phyloP scores from a whole-genome alignment of 2,888 invertebrate species.

The Lamellibrachia satsuma region DNA sequence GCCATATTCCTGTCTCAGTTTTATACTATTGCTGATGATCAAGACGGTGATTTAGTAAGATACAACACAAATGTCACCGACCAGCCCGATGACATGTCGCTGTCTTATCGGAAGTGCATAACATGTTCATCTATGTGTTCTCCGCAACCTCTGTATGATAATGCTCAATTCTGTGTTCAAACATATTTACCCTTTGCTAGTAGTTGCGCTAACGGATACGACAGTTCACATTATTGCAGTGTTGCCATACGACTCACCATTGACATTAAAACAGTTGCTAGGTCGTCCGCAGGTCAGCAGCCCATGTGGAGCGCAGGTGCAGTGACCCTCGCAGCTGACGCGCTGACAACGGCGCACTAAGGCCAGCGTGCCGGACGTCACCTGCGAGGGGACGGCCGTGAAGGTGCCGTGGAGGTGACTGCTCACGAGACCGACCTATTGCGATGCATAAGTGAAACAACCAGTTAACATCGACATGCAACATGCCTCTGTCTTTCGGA shows the following conservation, averaged over 20 bases:
- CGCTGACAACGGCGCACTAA: constrained; percentile 42
- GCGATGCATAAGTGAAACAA: no score
- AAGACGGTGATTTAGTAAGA: not conserved
- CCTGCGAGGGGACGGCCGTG: constrained; percentile 35
- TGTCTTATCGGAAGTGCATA: no score
- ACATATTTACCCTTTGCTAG: no score
- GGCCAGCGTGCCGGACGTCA: constrained; percentile 32
- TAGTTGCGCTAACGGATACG: no score
- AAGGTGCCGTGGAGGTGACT: constrained; percentile 43
- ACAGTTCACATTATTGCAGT: no score
- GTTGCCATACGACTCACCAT: not conserved
- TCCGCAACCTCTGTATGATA: no score
- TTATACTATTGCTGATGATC: no score
- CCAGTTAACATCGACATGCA: no score
- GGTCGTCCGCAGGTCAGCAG: constrained; percentile 30
- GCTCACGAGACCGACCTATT: constrained; percentile 34
- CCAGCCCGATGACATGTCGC: not conserved
- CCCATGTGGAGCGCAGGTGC: constrained; percentile 47
- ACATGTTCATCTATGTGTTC: no score
- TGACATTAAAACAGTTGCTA: not conserved
- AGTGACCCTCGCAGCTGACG: constrained; percentile 46
- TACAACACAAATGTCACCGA: not conserved
- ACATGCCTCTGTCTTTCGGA: no score
- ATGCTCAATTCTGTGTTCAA: no score
- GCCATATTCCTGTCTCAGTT: no score